Conservation (phyloP, 2,113 vertebrate genomes). For the Catharus minimus region DNA sequence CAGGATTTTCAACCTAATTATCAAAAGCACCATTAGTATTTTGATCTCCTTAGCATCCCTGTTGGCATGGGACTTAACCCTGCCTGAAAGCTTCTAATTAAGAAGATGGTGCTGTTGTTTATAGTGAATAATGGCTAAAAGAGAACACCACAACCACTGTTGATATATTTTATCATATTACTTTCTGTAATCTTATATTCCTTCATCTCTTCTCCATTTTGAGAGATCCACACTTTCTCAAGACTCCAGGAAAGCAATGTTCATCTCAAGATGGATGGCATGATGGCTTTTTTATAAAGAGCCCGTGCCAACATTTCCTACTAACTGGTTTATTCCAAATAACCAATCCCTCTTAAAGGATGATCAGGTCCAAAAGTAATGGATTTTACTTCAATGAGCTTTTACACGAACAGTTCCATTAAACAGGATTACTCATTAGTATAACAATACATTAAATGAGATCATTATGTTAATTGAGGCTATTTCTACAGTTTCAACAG, state of each 20-base stretch:
- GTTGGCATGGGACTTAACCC: not conserved
- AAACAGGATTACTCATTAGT: constrained; percentile 28
- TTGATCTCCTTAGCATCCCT: constrained; percentile 40
- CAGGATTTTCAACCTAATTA: constrained; percentile 43
- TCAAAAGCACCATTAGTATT: constrained; percentile 27
- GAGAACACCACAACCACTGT: not conserved
- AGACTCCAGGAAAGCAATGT: not conserved
- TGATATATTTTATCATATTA: not conserved
- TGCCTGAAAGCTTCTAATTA: constrained; percentile 25
- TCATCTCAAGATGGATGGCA: not conserved
- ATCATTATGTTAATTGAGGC: not conserved
- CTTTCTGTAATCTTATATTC: not conserved
- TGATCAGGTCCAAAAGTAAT: constrained; percentile 27
- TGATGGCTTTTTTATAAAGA: not conserved
- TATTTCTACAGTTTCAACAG: not conserved
- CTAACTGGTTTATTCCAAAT: constrained; percentile 29
- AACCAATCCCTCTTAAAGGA: constrained; percentile 38
- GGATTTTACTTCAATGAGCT: constrained; percentile 15
- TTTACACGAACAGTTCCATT: not conserved
- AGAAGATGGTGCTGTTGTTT: not conserved
- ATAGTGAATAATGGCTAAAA: not conserved
- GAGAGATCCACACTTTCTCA: not conserved
- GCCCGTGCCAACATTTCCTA: not conserved
- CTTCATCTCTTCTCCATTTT: not conserved
- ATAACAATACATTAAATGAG: not conserved